Evolutionary conservation across 2,888 invertebrate genomes (phyloP), one percentile per base, ranked within the genome.

Genomic region (Nymphalis c-album): DNA sequence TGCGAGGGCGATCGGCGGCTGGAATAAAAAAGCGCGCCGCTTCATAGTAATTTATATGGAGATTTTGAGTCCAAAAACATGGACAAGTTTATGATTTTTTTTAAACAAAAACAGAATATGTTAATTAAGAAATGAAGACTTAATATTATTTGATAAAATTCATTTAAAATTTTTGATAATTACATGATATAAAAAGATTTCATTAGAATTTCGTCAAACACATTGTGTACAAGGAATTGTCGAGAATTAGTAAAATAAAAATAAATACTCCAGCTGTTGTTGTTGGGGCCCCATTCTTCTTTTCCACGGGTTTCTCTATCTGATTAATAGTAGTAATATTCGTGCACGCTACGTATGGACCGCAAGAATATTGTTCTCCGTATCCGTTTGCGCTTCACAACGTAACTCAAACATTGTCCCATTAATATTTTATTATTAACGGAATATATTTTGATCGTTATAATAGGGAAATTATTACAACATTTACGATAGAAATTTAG

Each of bases 291-390:
- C 83, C 81, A 85, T 88, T 87, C 84, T 55, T 55, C 53, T 55
- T 87, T 87, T 84, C 79, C 76, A 53, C 22, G 74, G 77, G 75
- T 68, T 73, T 75, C 73, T 74, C 63, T 67, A 85, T 86, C 86
- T 87, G 87, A 90, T 90, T 88, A 89, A 90, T 90, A 85, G 85
- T 85, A 77, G 85, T 79, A 88, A 88, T 89, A 88, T 87, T 86
- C 81, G 82, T 73, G 84, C 81, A 76, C 79, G 79, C 79, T 76
- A 76, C 74, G 80, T 80, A 80, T 78, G 53, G 78, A 85, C 86
- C 84, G 73, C 84, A 83, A 81, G 84, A 82, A 85, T 40, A 40
- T 83, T 82, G 81, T 81, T 80, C 76, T 70, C 74, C 68, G 76
- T 22, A 73, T 79, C 67, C 71, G 69, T 76, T 76, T 75, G 71